phyloP scores from a whole-genome alignment of 2,888 invertebrate species.

The Drosophila macrospina region DNA sequence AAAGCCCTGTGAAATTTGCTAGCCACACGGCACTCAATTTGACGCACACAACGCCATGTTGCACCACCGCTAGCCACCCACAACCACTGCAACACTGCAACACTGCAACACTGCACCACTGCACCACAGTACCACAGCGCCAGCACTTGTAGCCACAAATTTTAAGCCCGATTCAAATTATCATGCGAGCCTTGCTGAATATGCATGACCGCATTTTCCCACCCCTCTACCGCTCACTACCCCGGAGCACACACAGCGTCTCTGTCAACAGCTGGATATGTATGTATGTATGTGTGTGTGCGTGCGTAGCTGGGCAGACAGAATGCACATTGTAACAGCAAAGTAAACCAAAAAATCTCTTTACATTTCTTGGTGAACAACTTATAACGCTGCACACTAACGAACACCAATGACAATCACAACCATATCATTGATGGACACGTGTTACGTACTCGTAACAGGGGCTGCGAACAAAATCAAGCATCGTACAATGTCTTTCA shows the following conservation, averaged over 20 bases:
- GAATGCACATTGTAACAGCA: constrained; percentile 13
- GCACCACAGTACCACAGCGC: constrained; percentile 15
- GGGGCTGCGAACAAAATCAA: constrained; percentile 90
- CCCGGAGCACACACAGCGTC: background rate
- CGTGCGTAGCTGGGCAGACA: background rate
- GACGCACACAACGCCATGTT: constrained; percentile 50
- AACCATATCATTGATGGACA: constrained; percentile 21
- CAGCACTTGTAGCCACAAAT: constrained; percentile 70
- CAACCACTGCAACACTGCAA: constrained; percentile 4
- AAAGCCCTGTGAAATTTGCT: constrained; percentile 75
- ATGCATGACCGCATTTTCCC: constrained; percentile 51
- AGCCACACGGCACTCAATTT: constrained; percentile 77
- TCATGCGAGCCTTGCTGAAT: constrained; percentile 58
- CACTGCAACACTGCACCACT: constrained; percentile 7
- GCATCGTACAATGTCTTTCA: constrained; percentile 91
- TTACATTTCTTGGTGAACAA: constrained; percentile 43
- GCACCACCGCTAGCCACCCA: constrained; percentile 29
- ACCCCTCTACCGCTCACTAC: background rate
- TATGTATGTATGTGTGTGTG: constrained; percentile 10
- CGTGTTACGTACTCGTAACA: constrained; percentile 75
- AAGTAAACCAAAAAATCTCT: constrained; percentile 42
- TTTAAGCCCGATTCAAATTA: constrained; percentile 80
- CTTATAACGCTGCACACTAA: constrained; percentile 23
- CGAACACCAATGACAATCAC: constrained; percentile 17
- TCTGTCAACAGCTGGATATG: constrained; percentile 17